Percentiles rank a stretch among this genome's conserved stretches.
These are phyloP conservation scores for Augochlorella aurata DNA, from an alignment of 2,888 invertebrate species.

Conservation along the genomic window DNA sequence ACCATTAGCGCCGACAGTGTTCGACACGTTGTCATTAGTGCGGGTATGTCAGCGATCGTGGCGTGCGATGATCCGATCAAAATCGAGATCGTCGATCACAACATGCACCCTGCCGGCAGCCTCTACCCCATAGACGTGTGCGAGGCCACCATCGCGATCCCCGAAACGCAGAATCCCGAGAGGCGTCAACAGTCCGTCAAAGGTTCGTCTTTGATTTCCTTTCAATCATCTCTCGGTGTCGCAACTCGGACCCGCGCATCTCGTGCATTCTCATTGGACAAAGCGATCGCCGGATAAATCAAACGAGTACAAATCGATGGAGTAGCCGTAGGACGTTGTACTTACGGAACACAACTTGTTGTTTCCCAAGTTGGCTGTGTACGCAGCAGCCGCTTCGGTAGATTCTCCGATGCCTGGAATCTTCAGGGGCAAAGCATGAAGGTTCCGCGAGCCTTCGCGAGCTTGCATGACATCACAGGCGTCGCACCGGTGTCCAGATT, in stretches of 20 bases:
- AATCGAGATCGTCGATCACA: constrained; percentile 10
- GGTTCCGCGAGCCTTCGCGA: neutral
- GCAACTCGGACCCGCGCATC: neutral
- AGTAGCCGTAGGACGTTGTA: neutral
- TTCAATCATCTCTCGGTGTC: neutral
- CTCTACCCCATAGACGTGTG: constrained; percentile 68
- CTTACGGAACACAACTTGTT: neutral
- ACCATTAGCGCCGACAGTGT: constrained; percentile 66
- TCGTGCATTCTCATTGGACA: neutral
- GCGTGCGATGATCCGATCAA: constrained; percentile 40
- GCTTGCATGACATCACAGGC: neutral
- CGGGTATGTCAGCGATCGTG: constrained; percentile 57
- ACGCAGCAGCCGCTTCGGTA: neutral
- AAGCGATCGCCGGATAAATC: neutral
- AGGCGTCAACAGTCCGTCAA: constrained; percentile 57
- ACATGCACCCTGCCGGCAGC: neutral
- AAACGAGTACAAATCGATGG: neutral
- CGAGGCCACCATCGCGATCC: constrained; percentile 71
- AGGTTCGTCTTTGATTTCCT: constrained; percentile 69
- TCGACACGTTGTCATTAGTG: constrained; percentile 67
- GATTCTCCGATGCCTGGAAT: neutral
- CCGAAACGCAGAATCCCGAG: constrained; percentile 60
- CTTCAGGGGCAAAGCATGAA: too few species aligned
- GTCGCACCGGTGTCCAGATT: neutral
- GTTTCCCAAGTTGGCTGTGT: neutral